These are phyloP conservation scores for Pentamera pediparva DNA, from an alignment of 53 echinoderm and acorn worm genomes.

Conservation along the genomic window DNA sequence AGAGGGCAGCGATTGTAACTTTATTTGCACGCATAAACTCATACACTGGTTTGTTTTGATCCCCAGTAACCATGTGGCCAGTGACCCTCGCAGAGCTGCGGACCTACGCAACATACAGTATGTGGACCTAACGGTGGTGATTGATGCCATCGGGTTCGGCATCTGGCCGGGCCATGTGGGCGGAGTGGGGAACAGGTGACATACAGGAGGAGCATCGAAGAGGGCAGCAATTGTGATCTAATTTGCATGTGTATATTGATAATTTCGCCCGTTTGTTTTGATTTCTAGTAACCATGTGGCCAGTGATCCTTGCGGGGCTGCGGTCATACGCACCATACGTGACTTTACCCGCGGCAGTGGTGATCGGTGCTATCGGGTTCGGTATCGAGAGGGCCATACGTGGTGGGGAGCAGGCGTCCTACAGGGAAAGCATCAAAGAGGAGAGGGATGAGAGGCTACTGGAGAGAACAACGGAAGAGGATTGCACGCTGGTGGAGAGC, in stretches of 20 bases:
- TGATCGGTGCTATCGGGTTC: slow-evolving; percentile 83
- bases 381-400: slow-evolving; percentile 69
- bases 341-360: slow-evolving; percentile 75
- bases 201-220: slow-evolving; percentile 54
- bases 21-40: no score
- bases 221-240: no score
- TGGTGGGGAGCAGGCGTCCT: slow-evolving; percentile 43
- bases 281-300: slow-evolving; percentile 64
- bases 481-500: slow-evolving; percentile 77
- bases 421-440: slow-evolving; percentile 61
- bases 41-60: no score
- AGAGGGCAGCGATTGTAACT: no score
- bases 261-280: no score
- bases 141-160: slow-evolving; percentile 83
- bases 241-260: no score
- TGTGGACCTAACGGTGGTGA: no score
- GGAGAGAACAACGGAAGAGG: slow-evolving; percentile 45
- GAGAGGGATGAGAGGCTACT: slow-evolving; percentile 80
- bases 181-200: slow-evolving; percentile 45
- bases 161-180: slow-evolving; percentile 64
- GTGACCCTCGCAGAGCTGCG: slow-evolving; percentile 72
- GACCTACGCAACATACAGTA: slow-evolving; percentile 86
- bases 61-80: slow-evolving; percentile 65
- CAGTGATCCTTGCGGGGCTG: slow-evolving; percentile 68
- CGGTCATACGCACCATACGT: slow-evolving; percentile 89